Conservation (phyloP, 1,140 invertebrate species). For the Pseudomyrmex flavicornis region DNA sequence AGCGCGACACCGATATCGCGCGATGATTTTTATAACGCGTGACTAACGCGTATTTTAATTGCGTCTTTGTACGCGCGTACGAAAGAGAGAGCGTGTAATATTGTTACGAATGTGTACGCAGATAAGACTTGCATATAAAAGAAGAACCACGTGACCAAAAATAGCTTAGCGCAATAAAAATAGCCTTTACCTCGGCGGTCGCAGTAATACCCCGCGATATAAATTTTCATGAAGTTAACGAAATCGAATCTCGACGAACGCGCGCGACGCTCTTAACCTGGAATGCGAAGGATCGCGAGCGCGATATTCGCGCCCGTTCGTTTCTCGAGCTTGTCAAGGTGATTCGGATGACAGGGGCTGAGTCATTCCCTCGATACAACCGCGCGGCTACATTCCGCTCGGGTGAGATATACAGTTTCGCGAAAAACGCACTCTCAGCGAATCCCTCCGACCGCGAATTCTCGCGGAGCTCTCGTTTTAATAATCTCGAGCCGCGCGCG, state of each 20-base stretch:
- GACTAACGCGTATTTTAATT: constrained; percentile 4
- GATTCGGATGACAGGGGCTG: constrained; percentile 69
- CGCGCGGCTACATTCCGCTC: constrained; percentile 59
- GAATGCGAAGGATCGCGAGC: constrained; percentile 69
- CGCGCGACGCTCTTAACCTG: constrained; percentile 62
- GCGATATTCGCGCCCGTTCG: constrained; percentile 41
- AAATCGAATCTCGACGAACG: constrained; percentile 33
- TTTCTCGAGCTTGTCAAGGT: constrained; percentile 64
- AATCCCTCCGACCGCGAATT: constrained; percentile 53
- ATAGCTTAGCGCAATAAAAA: constrained; percentile 40
- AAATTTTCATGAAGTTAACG: constrained; percentile 51
- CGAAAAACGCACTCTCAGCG: constrained; percentile 69
- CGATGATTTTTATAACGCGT: constrained; percentile 34
- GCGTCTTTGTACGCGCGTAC: too few relatives aligned
- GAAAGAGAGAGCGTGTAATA: too few relatives aligned
- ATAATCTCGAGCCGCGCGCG: constrained; percentile 23
- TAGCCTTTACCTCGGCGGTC: not conserved
- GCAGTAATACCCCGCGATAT: constrained; percentile 27
- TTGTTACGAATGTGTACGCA: too few relatives aligned
- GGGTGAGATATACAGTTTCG: constrained; percentile 69
- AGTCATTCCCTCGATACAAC: constrained; percentile 61
- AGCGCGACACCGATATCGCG: not conserved
- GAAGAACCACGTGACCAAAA: not conserved
- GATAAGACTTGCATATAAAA: not conserved
- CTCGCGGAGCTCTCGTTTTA: constrained; percentile 30